A percentile compares a stretch with the other conserved stretches of the same genome.
phyloP scores from a whole-genome alignment of 2,888 invertebrate genomes.

The Zeuzera pyrina region DNA sequence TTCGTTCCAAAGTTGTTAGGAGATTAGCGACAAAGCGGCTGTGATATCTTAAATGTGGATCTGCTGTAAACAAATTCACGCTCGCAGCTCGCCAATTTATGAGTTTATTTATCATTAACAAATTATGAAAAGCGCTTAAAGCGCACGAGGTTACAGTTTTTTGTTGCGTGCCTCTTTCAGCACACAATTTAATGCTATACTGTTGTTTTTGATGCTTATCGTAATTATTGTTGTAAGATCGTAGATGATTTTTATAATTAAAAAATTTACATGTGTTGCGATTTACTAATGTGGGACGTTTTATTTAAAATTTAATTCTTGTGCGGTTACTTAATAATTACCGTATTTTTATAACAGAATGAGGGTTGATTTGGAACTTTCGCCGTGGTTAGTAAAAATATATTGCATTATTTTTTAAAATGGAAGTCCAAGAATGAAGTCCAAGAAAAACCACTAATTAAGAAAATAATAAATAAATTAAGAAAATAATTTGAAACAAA shows the following conservation, averaged over 20 bases:
- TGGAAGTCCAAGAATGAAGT: no score
- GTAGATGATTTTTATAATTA: neutral
- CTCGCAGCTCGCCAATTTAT: conserved; percentile 62
- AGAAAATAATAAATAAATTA: no score
- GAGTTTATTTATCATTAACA: conserved; percentile 75
- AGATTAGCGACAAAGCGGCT: conserved; percentile 69
- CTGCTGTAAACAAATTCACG: conserved; percentile 72
- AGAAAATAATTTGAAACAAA: no score
- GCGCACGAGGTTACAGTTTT: conserved; percentile 53
- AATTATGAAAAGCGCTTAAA: conserved; percentile 67
- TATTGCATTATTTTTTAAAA: no score
- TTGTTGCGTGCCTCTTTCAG: conserved; percentile 39
- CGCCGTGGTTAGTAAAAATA: no score
- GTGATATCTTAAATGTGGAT: conserved; percentile 71
- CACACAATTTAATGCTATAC: conserved; percentile 36
- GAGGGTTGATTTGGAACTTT: no score
- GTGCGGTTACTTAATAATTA: no score
- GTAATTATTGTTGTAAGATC: conserved; percentile 32
- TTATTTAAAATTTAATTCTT: no score
- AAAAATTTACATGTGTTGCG: no score
- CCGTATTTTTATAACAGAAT: no score
- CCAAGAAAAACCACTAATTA: no score
- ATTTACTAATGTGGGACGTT: conserved; percentile 11
- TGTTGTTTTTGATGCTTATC: conserved; percentile 54
- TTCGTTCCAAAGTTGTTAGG: conserved; percentile 68